Evolutionary conservation across 2,888 invertebrate species (phyloP), one percentile per base, ranked within the genome.

Genomic region (Thelaira solivaga): DNA sequence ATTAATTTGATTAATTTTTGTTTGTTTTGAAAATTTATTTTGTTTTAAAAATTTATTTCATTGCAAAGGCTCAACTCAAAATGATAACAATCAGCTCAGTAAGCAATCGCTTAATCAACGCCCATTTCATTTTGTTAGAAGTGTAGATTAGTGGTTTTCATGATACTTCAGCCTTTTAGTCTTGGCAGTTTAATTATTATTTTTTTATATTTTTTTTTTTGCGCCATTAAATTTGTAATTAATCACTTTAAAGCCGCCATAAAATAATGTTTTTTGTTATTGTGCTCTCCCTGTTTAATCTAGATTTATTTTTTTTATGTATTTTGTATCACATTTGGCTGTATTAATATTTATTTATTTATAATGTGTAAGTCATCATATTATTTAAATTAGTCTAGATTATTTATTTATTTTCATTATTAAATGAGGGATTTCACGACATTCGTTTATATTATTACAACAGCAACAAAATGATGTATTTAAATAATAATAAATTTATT

Each of bases 401-500:
- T 61, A 26, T 29, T 29, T n/a, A 34, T 22, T 47, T 34, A 1
- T 55, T 20, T 6, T 10, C 8, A 1, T 20, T 45, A 11, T 43
- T 6, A 5, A 16, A 6, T n/a, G 18, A 29, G 41, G 24, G 13
- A 6, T 16, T 10, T 8, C 31, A 65, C 41, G 26, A 55, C 55
- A 45, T n/a, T n/a, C n/a, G n/a, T n/a, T n/a, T n/a, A n/a, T n/a
- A n/a, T n/a, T n/a, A n/a, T n/a, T n/a, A n/a, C n/a, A n/a, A n/a
- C n/a, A n/a, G n/a, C n/a, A n/a, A n/a, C n/a, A 69, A 53, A 62
- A 53, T 43, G 20, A 41, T 22, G 49, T 29, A 43, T 61, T 45
- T 16, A 49, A 57, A 49, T 68, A 39, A 57, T 36, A 29, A 55
- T 71, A 62, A 62, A 72, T 59, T 47, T 49, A 47, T 55, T 53